A percentile compares a stretch with the other conserved stretches of the same genome.
phyloP scores from a whole-genome alignment of 2,888 invertebrate genomes.

The Spatulosminthurus flaviceps region DNA sequence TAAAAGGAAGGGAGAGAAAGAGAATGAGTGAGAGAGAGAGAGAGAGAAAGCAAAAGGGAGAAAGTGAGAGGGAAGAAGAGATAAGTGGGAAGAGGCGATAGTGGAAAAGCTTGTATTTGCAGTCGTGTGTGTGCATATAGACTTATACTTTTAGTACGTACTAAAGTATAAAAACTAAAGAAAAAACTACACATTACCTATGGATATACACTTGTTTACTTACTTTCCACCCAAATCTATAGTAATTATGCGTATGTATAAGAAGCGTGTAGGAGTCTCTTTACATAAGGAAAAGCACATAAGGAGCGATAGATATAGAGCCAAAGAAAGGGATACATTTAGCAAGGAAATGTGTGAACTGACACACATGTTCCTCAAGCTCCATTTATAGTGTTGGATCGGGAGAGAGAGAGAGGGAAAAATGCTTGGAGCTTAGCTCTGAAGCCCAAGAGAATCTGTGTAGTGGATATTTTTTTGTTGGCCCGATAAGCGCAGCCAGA shows the following conservation, averaged over 20 bases:
- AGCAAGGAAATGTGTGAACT: constrained; percentile 42
- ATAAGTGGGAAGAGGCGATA: too few relatives aligned
- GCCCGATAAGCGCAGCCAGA: constrained; percentile 33
- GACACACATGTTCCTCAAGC: constrained; percentile 39
- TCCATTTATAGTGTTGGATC: constrained; percentile 16
- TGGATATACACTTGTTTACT: too few relatives aligned
- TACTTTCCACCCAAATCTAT: too few relatives aligned
- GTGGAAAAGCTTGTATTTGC: too few relatives aligned
- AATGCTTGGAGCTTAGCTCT: constrained; percentile 22
- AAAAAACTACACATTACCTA: too few relatives aligned
- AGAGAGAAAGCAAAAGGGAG: background rate
- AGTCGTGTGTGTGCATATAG: too few relatives aligned
- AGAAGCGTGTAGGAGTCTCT: too few relatives aligned
- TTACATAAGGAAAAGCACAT: background rate
- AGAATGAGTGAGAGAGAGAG: background rate
- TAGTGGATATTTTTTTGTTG: constrained; percentile 13
- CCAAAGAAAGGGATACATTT: background rate
- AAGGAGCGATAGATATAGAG: too few relatives aligned
- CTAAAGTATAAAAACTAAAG: too few relatives aligned
- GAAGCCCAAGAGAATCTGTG: constrained; percentile 35
- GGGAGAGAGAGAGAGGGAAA: background rate
- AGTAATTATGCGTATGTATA: too few relatives aligned
- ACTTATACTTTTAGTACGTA: too few relatives aligned
- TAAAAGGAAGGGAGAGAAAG: background rate
- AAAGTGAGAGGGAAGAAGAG: too few relatives aligned